These are phyloP conservation scores for Cricetomys ansorgei DNA, from an alignment of 2,113 vertebrate species.

Conservation along the genomic window DNA sequence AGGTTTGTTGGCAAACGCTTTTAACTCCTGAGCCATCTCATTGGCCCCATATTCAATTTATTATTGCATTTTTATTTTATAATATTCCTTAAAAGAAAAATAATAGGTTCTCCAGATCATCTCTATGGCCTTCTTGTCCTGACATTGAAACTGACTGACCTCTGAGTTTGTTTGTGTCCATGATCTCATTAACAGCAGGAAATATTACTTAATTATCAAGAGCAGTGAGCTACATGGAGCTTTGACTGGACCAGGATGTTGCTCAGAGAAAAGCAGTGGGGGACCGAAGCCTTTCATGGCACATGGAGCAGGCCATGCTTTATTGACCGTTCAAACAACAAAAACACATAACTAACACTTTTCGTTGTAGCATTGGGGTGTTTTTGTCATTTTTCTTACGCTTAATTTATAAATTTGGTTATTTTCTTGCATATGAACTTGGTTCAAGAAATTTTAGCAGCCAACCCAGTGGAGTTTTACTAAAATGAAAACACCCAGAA, in stretches of 20 bases:
- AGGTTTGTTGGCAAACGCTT: not conserved
- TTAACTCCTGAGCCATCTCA: not conserved
- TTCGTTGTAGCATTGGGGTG: not conserved
- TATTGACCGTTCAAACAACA: not conserved
- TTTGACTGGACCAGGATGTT: not conserved
- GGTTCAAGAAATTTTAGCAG: not conserved
- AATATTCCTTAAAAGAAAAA: not conserved
- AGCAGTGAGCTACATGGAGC: not conserved
- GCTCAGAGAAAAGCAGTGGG: not conserved
- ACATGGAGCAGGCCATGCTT: not conserved
- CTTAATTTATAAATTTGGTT: not conserved
- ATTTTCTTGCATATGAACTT: not conserved
- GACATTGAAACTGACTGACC: not conserved
- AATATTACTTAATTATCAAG: not conserved
- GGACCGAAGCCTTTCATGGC: not conserved
- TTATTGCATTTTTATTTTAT: constrained; percentile 30
- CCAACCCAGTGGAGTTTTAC: not conserved
- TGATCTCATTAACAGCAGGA: constrained; percentile 6
- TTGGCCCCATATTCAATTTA: not conserved
- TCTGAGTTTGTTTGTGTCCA: constrained; percentile 12
- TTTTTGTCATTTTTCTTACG: not conserved
- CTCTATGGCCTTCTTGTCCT: not conserved
- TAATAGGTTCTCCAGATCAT: not conserved
- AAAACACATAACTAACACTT: not conserved
- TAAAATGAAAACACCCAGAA: not conserved